phyloP scores from a whole-genome alignment of 2,113 vertebrate species.

The Tangachromis dhanisi region DNA sequence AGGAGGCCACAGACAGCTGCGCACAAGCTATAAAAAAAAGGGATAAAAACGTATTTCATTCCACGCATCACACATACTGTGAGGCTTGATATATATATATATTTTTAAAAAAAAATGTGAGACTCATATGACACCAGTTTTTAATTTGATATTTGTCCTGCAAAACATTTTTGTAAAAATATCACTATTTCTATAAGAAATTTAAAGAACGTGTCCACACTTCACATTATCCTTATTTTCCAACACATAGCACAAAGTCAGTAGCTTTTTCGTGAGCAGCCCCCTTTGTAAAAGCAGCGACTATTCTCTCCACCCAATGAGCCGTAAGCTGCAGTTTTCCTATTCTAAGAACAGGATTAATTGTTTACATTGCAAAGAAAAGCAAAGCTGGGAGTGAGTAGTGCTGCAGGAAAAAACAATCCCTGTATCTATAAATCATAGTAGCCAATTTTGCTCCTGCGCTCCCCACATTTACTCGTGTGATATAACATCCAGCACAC shows the following conservation, averaged over 20 bases:
- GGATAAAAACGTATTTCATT: background rate
- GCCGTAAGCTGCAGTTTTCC: background rate
- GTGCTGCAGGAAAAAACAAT: accelerated
- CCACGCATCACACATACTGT: background rate
- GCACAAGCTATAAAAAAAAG: background rate
- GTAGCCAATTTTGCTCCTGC: background rate
- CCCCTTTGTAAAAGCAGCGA: background rate
- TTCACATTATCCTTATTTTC: background rate
- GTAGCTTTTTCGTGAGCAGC: background rate
- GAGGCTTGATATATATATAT: background rate
- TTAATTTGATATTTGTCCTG: background rate
- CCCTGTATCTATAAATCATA: background rate
- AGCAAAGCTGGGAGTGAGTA: background rate
- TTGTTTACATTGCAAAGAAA: background rate
- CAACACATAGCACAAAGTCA: background rate
- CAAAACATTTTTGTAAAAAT: background rate
- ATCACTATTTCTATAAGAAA: background rate
- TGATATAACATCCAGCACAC: background rate
- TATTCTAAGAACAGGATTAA: background rate
- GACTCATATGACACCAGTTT: background rate
- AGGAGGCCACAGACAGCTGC: background rate
- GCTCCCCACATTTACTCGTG: background rate
- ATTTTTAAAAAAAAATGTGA: accelerated
- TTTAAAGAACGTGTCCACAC: background rate
- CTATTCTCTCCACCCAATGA: background rate